These are phyloP conservation scores for Trichopria drosophilae DNA, from an alignment of 2,888 invertebrate species.

Conservation along the genomic window DNA sequence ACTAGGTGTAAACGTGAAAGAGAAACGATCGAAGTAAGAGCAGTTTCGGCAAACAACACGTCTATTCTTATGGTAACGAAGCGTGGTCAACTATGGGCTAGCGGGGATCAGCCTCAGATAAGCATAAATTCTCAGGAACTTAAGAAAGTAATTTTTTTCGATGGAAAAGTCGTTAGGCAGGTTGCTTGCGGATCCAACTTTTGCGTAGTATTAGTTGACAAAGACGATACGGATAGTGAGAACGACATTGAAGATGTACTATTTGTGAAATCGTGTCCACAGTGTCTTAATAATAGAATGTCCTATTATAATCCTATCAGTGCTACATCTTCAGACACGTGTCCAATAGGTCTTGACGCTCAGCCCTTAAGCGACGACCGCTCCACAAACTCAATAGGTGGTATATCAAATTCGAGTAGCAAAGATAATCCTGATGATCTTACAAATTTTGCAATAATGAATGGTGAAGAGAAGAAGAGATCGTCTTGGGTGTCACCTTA, in stretches of 20 bases:
- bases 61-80: slow-evolving; percentile 69
- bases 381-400: slow-evolving; percentile 64
- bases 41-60: slow-evolving; percentile 66
- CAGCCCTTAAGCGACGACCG: slow-evolving; percentile 65
- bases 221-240: slow-evolving; percentile 61
- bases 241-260: slow-evolving; percentile 68
- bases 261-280: slow-evolving; percentile 69
- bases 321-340: slow-evolving; percentile 67
- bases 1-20: slow-evolving; percentile 64
- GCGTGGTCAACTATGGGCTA: slow-evolving; percentile 72
- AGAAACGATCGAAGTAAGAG: slow-evolving; percentile 66
- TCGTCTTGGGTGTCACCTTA: slow-evolving; percentile 71
- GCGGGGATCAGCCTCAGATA: slow-evolving; percentile 70
- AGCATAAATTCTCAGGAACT: slow-evolving; percentile 65
- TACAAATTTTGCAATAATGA: slow-evolving; percentile 22
- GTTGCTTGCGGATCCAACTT: slow-evolving; percentile 77
- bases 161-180: slow-evolving; percentile 69
- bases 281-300: slow-evolving; percentile 58
- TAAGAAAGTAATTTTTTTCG: slow-evolving; percentile 70
- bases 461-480: slow-evolving; percentile 55
- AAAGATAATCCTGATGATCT: no score
- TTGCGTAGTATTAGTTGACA: slow-evolving; percentile 70
- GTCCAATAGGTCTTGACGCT: slow-evolving; percentile 66
- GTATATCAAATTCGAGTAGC: slow-evolving; percentile 57
- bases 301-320: slow-evolving; percentile 46